Percentiles rank a stretch among this genome's conserved stretches.
Conservation (phyloP, 2,797 vertebrate species). For the Morus bassanus region DNA sequence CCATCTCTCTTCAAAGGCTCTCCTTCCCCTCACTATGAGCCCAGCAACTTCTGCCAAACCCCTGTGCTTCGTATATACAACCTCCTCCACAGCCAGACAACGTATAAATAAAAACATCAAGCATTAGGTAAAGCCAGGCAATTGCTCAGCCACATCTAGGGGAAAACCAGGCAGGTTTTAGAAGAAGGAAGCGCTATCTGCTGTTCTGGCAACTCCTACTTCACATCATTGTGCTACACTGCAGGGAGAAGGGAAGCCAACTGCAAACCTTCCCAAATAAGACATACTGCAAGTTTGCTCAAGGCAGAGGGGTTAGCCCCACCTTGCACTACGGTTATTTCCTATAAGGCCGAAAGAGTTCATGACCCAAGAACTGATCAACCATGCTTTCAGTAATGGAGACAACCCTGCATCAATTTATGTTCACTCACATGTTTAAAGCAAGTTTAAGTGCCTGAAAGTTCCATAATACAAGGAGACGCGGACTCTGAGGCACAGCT, state of each 20-base stretch:
- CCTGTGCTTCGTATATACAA: background rate
- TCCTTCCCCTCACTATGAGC: background rate
- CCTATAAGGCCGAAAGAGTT: background rate
- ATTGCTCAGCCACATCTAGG: background rate
- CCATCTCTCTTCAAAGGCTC: slow-evolving; percentile 8
- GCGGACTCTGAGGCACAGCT: fast-evolving
- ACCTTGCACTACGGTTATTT: background rate
- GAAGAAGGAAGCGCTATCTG: background rate
- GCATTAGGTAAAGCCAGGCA: background rate
- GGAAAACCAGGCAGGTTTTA: slow-evolving; percentile 2
- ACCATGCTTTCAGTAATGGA: background rate
- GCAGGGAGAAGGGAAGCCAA: background rate
- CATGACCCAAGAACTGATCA: background rate
- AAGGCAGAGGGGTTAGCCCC: background rate
- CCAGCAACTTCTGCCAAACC: background rate
- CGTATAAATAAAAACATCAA: background rate
- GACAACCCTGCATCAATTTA: background rate
- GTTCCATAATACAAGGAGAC: background rate
- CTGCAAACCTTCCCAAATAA: background rate
- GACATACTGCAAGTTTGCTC: background rate
- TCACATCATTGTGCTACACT: background rate
- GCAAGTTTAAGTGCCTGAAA: background rate
- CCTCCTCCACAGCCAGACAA: slow-evolving; percentile 7
- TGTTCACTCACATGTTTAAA: background rate
- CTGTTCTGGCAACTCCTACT: background rate